Base-by-base conservation (phyloP, 2,113 vertebrate genomes). In the Etia nguti region DNA sequence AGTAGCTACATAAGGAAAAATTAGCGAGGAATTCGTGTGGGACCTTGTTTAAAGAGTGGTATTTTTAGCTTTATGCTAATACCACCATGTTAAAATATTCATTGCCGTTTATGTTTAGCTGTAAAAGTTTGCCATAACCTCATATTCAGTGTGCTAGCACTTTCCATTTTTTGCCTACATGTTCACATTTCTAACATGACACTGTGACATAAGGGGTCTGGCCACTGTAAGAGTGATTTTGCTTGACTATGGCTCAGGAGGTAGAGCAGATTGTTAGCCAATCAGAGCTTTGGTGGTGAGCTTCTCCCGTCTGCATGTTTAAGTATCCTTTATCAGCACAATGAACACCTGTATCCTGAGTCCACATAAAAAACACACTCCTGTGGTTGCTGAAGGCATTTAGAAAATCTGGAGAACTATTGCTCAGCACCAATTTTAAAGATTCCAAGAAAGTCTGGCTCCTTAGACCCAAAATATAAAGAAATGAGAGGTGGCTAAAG, bases 191-290 rank as follows among this genome's bases (percentile, higher is more conserved):
- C 20, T 36, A 9, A 1, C 34, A 36, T 36, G 34, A 36, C 8
- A 36, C 34, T 36, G 34, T 36, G 34, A 36, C 34, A 36, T 36
- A 36, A 36, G 8, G 11, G 41, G 5, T 43, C 11, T 6, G 3
- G 36, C 62, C 20, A 41, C 7, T 68, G 34, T 68, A 41, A 68
- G 36, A 38, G 34, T 22, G 20, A 68, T 1, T 68, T 41, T 68
- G 38, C 0, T 68, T 22, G 2, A 68, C 36, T 22, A 15, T 68
- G 62, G 62, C 62, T 68, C 1, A 15, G 0, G 2, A 68, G 36
- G 34, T 22, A 41, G 62, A 13, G 62, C 62, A 68, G 62, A 38
- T 12, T 65, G 34, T 41, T 68, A 41, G 22, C 36, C 10, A 22
- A 15, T 9, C 36, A 38, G 62, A 68, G 22, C 2, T 38, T 68